A percentile compares a stretch with the other conserved stretches of the same genome.
phyloP scores from a whole-genome alignment of 1,140 invertebrate species.

The Homarus americanus region DNA sequence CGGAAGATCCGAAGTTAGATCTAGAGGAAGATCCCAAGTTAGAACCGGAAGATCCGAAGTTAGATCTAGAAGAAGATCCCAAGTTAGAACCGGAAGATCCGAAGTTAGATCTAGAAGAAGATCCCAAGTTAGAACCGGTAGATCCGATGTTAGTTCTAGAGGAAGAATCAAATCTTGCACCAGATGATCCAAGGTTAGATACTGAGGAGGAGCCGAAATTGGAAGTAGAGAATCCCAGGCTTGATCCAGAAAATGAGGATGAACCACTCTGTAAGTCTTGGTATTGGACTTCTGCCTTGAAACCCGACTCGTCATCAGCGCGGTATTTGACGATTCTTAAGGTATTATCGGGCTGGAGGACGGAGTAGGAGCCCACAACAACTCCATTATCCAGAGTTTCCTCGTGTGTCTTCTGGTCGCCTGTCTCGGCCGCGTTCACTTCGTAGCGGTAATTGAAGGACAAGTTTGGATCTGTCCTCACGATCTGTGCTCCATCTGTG shows the following conservation, averaged over 20 bases:
- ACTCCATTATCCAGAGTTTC: slow-evolving; percentile 82
- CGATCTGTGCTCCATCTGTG: background rate
- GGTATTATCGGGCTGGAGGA: slow-evolving; percentile 81
- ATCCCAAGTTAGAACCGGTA: background rate
- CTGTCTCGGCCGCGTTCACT: slow-evolving; percentile 70
- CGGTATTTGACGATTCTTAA: slow-evolving; percentile 82
- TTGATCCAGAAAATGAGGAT: too few relatives aligned
- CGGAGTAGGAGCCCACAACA: slow-evolving; percentile 82
- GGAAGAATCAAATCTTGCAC: background rate
- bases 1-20: background rate
- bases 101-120: background rate
- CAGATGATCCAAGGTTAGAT: background rate
- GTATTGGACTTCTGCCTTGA: slow-evolving; percentile 75
- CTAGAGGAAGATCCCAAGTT: background rate
- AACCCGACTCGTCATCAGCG: slow-evolving; percentile 82
- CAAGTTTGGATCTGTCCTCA: slow-evolving; percentile 22
- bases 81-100: background rate
- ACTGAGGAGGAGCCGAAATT: background rate
- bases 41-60: background rate
- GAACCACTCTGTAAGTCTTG: background rate
- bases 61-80: background rate
- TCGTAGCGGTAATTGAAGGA: slow-evolving; percentile 74
- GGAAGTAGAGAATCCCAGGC: background rate
- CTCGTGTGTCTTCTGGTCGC: slow-evolving; percentile 82
- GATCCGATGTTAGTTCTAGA: background rate